Evolutionary conservation across 2,797 vertebrate genomes (phyloP).

Genomic region (Poecilia wingei): DNA sequence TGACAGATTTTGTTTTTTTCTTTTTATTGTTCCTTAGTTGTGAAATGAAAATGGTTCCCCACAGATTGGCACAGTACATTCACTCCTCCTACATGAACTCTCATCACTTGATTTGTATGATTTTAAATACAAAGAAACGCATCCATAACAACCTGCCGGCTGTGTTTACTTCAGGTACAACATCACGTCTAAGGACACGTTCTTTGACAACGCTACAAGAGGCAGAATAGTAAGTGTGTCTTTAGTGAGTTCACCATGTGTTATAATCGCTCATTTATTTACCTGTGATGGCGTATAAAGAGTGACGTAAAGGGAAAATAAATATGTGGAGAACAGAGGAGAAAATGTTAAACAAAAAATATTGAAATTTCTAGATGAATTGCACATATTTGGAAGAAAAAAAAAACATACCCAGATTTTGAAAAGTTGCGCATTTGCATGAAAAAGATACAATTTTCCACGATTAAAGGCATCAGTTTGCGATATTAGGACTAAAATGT

Average conservation of each 20-base stretch:
- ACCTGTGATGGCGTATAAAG: not conserved
- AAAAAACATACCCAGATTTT: not conserved
- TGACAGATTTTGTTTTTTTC: not conserved
- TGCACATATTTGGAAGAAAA: not conserved
- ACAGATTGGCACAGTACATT: not conserved
- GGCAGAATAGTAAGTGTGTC: constrained; percentile 91
- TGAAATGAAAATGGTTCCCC: not conserved
- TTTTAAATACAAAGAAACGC: not conserved
- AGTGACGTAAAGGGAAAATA: not conserved
- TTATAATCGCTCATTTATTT: not conserved
- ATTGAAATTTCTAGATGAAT: not conserved
- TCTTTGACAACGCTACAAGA: constrained; percentile 95
- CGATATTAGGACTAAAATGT: not conserved
- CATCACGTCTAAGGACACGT: constrained; percentile 92
- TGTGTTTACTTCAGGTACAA: constrained; percentile 85
- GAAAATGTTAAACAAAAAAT: not conserved
- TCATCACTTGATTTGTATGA: not conserved
- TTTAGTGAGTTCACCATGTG: not conserved
- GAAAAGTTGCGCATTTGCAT: not conserved
- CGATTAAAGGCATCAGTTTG: not conserved
- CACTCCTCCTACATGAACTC: constrained; percentile 1
- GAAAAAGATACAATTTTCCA: not conserved
- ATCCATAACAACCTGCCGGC: not conserved
- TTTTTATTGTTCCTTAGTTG: not conserved
- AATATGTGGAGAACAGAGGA: not conserved